A percentile compares a stretch with the other conserved stretches of the same genome.
Conservation (phyloP, 2,888 invertebrate species). For the Diachrysia chrysitis region DNA sequence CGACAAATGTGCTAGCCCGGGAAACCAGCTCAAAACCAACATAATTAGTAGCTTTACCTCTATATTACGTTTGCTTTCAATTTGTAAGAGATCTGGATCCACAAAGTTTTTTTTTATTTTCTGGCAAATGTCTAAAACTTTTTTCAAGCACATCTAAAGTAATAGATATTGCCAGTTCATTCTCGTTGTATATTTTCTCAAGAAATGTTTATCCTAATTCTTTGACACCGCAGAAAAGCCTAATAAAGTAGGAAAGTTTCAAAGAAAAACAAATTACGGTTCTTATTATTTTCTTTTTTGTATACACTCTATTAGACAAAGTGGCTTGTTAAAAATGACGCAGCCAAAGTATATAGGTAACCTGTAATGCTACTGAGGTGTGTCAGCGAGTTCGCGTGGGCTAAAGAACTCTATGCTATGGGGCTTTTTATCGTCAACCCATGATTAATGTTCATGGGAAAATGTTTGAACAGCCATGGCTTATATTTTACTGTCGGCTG, state of each 20-base stretch:
- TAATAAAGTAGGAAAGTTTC: neutral
- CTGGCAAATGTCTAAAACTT: no score
- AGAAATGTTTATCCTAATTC: no score
- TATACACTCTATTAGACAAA: neutral
- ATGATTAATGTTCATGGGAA: conserved; percentile 51
- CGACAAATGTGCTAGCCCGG: no score
- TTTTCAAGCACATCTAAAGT: no score
- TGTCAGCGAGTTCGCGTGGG: conserved; percentile 20
- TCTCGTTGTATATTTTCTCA: no score
- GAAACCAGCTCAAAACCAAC: no score
- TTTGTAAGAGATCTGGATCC: no score
- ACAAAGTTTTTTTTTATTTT: no score
- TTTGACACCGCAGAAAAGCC: neutral
- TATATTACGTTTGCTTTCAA: no score
- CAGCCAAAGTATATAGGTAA: neutral
- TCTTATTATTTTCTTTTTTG: neutral
- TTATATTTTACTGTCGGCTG: conserved; percentile 26
- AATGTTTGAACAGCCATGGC: conserved; percentile 40
- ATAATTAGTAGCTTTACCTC: no score
- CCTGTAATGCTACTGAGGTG: conserved; percentile 26
- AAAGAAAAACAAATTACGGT: neutral
- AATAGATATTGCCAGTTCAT: no score
- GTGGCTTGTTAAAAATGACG: neutral
- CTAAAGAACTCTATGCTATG: conserved; percentile 16
- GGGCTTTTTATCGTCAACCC: conserved; percentile 44